A percentile compares a stretch with the other conserved stretches of the same genome.
Conservation (phyloP, 2,888 invertebrate genomes). For the Calameuta filiformis region DNA sequence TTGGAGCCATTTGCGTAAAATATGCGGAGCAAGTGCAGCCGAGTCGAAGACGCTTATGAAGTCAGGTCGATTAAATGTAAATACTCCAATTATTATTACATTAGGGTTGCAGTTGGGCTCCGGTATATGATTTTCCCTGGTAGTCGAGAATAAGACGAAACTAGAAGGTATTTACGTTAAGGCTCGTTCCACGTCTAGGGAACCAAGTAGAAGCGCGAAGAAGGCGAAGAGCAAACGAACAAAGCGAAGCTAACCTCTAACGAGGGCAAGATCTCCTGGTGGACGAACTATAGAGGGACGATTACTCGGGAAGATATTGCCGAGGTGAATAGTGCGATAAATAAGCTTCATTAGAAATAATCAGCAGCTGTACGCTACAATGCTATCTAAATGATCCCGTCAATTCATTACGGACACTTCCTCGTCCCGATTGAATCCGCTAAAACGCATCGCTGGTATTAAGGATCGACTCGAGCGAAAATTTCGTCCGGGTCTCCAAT, state of each 20-base stretch:
- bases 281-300: slow-evolving; percentile 30
- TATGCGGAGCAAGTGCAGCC: no score
- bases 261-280: slow-evolving; percentile 4
- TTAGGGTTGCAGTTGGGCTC: no score
- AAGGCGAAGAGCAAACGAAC: no score
- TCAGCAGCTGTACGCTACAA: slow-evolving; percentile 34
- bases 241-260: neutral
- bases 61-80: no score
- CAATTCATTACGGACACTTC: slow-evolving; percentile 28
- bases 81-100: no score
- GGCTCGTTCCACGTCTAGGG: no score
- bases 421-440: slow-evolving; percentile 20
- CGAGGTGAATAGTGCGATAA: slow-evolving; percentile 36
- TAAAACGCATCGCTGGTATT: neutral
- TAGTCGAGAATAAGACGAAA: no score
- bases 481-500: neutral
- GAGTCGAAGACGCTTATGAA: no score
- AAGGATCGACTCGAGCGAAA: slow-evolving; percentile 10
- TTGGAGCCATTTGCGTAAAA: no score
- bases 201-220: no score
- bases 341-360: slow-evolving; percentile 48
- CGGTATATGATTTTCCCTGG: no score
- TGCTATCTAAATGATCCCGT: slow-evolving; percentile 37
- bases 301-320: slow-evolving; percentile 30
- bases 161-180: no score